Conservation (phyloP, 2,113 vertebrate species). For the Apistogramma diplotaenia region DNA sequence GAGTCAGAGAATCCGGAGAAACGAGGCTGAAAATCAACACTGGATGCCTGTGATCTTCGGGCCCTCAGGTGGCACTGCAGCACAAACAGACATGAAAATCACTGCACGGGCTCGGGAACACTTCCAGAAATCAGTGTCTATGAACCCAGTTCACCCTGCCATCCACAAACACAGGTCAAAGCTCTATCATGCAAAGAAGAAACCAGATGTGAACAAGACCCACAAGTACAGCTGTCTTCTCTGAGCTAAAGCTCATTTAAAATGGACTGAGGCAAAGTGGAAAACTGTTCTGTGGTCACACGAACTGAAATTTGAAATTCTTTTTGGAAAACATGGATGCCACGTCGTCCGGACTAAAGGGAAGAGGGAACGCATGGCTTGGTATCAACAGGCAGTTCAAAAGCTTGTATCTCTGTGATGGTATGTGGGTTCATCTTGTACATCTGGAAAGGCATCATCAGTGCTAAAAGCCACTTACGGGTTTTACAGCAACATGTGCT, state of each 20-base stretch:
- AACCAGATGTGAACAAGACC: background rate
- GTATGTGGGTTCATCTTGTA: background rate
- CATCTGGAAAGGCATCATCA: background rate
- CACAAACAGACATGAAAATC: background rate
- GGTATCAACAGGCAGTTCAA: too few species aligned
- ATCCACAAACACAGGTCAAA: background rate
- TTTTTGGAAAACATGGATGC: too few species aligned
- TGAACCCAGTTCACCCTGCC: background rate
- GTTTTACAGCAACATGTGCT: background rate
- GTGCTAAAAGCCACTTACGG: background rate
- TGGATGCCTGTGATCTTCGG: background rate
- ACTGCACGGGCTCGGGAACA: background rate
- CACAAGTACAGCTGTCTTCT: background rate
- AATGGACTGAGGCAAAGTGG: background rate
- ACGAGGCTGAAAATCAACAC: background rate
- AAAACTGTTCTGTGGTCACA: background rate
- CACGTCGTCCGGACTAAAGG: too few species aligned
- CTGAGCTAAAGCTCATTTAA: background rate
- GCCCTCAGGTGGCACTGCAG: rapidly evolving
- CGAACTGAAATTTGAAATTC: background rate
- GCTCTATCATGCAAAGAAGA: background rate
- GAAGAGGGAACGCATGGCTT: too few species aligned
- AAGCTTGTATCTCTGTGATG: background rate
- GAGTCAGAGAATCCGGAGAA: background rate
- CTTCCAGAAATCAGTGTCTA: background rate